Evolutionary conservation across 1,140 invertebrate genomes (phyloP).

Genomic region (Drosophila mauritiana): DNA sequence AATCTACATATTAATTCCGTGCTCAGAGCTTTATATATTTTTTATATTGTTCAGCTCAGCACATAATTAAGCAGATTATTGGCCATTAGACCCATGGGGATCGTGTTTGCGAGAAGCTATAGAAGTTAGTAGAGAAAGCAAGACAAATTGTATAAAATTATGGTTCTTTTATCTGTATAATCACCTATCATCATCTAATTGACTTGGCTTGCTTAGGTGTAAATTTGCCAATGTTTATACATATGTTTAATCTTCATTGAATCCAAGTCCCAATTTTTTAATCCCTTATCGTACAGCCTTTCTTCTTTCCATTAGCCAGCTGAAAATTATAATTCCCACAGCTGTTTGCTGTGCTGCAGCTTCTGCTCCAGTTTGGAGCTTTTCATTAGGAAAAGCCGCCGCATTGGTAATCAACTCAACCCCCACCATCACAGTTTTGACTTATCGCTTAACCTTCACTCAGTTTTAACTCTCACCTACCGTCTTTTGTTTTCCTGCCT

Average conservation of each 20-base stretch:
- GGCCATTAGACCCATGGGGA: constrained; percentile 27
- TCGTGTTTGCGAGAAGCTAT: constrained; percentile 3
- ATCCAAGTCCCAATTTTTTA: background rate
- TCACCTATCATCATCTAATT: background rate
- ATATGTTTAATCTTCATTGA: too few species aligned
- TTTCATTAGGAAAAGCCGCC: constrained; percentile 44
- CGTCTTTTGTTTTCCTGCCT: constrained; percentile 32
- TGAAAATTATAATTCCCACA: constrained; percentile 35
- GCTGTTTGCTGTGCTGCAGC: background rate
- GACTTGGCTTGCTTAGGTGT: background rate
- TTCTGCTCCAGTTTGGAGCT: constrained; percentile 35
- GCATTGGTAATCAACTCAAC: constrained; percentile 25
- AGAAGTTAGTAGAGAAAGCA: constrained; percentile 12
- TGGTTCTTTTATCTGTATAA: background rate
- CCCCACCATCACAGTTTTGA: constrained; percentile 42
- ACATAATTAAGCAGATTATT: constrained; percentile 51
- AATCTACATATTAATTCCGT: constrained; percentile 45
- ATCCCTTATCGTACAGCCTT: background rate
- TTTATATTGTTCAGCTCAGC: constrained; percentile 21
- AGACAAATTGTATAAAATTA: constrained; percentile 5
- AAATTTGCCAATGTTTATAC: too few species aligned
- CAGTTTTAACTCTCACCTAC: constrained; percentile 39
- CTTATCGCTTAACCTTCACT: constrained; percentile 61
- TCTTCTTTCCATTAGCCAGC: constrained; percentile 9
- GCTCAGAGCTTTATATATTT: background rate